Conservation (phyloP, 2,797 vertebrate species). For the Halcyon smyrnensis region DNA sequence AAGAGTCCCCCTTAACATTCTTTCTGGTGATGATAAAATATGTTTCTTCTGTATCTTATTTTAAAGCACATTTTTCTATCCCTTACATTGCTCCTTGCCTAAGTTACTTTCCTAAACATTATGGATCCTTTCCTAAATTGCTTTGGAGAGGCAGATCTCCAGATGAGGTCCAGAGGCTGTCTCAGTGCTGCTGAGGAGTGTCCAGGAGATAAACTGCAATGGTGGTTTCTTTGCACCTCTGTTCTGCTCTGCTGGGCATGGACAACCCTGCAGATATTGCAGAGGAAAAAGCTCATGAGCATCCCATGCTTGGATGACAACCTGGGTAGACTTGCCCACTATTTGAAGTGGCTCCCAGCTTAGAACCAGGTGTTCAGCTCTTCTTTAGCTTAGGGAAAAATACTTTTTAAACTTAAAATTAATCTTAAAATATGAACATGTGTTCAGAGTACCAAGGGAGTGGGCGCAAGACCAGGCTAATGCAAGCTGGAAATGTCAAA, state of each 20-base stretch:
- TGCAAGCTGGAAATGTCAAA: not conserved
- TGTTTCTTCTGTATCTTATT: not conserved
- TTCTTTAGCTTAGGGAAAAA: not conserved
- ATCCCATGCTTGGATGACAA: not conserved
- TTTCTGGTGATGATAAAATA: not conserved
- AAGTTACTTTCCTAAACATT: too few species aligned
- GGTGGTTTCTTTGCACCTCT: not conserved
- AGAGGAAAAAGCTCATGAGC: not conserved
- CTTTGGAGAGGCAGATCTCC: not conserved
- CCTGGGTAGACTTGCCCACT: not conserved
- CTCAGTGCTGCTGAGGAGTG: not conserved
- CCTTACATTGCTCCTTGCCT: rapidly evolving
- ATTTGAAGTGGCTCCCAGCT: not conserved
- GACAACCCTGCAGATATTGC: not conserved
- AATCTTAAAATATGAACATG: not conserved
- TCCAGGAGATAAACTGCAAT: not conserved
- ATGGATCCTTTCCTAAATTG: not conserved
- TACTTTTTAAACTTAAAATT: not conserved
- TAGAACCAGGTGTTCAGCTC: not conserved
- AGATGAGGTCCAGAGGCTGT: not conserved
- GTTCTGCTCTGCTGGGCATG: not conserved
- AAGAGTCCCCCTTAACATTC: not conserved
- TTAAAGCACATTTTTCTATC: not conserved
- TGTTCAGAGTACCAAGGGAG: not conserved
- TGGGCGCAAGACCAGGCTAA: not conserved